A percentile compares a stretch with the other conserved stretches of the same genome.
These are phyloP conservation scores for Ispidina lecontei DNA, from an alignment of 2,797 vertebrate species.

Conservation along the genomic window DNA sequence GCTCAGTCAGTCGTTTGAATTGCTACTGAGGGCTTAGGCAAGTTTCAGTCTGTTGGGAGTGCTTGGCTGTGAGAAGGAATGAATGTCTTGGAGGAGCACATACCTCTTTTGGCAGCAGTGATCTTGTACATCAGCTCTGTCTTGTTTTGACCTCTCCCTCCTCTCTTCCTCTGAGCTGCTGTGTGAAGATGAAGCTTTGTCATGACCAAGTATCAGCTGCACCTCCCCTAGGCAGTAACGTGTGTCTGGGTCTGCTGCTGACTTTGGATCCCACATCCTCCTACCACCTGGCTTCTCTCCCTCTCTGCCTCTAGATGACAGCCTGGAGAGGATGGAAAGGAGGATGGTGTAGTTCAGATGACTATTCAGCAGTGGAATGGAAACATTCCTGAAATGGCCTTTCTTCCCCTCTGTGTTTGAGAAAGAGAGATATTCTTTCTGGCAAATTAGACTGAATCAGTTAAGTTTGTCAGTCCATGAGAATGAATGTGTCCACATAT, in stretches of 20 bases:
- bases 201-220: not conserved
- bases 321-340: not conserved
- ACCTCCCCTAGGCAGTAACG: not conserved
- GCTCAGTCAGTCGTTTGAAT: not conserved
- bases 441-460: not conserved
- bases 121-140: not conserved
- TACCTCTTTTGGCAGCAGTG: not conserved
- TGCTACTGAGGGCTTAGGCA: not conserved
- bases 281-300: not conserved
- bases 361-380: not conserved
- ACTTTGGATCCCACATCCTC: rapidly evolving
- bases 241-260: not conserved
- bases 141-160: not conserved
- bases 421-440: not conserved
- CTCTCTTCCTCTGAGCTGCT: not conserved
- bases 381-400: not conserved
- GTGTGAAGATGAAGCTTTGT: not conserved
- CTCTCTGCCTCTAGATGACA: not conserved
- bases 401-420: not conserved
- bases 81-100: not conserved
- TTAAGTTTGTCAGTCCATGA: not conserved
- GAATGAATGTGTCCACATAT: not conserved
- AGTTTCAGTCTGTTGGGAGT: not conserved
- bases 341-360: not conserved
- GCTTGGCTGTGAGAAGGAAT: not conserved